A percentile compares a stretch with the other conserved stretches of the same genome.
phyloP scores from a whole-genome alignment of 1,140 invertebrate species.

The Bombus soroeensis region DNA sequence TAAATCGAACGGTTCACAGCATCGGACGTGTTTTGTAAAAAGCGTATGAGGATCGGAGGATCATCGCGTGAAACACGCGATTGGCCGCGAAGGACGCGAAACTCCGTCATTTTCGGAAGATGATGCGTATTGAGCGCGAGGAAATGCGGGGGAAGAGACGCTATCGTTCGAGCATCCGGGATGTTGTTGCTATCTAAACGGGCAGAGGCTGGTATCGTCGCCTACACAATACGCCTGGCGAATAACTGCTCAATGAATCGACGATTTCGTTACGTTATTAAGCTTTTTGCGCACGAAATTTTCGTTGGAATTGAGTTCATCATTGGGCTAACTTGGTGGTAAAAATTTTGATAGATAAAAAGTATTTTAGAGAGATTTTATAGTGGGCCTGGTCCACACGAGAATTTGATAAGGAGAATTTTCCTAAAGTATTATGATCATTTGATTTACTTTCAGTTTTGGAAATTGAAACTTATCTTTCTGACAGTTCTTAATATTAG shows the following conservation, averaged over 20 bases:
- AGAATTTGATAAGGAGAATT: neutral
- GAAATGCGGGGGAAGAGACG: conserved; percentile 79
- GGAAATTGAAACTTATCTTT: neutral
- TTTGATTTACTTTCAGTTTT: neutral
- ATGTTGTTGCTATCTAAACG: conserved; percentile 79
- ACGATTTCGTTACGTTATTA: conserved; percentile 61
- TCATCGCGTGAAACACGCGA: conserved; percentile 6
- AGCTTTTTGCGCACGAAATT: neutral
- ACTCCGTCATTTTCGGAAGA: conserved; percentile 47
- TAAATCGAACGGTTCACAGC: too few species aligned
- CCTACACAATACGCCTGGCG: conserved; percentile 71
- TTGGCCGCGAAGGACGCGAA: conserved; percentile 40
- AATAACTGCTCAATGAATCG: conserved; percentile 72
- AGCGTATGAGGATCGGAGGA: neutral
- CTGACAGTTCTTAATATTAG: neutral
- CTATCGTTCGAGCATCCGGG: conserved; percentile 79
- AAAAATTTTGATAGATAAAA: neutral
- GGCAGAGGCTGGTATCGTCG: conserved; percentile 75
- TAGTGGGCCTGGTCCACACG: accelerated
- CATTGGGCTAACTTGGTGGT: accelerated
- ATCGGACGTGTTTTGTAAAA: neutral
- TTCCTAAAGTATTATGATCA: neutral
- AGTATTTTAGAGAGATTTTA: neutral
- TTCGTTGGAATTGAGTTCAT: too few species aligned
- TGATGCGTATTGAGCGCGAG: conserved; percentile 70